Evolutionary conservation across 2,797 vertebrate species (phyloP).

Genomic region (Gymnopithys bicolor): DNA sequence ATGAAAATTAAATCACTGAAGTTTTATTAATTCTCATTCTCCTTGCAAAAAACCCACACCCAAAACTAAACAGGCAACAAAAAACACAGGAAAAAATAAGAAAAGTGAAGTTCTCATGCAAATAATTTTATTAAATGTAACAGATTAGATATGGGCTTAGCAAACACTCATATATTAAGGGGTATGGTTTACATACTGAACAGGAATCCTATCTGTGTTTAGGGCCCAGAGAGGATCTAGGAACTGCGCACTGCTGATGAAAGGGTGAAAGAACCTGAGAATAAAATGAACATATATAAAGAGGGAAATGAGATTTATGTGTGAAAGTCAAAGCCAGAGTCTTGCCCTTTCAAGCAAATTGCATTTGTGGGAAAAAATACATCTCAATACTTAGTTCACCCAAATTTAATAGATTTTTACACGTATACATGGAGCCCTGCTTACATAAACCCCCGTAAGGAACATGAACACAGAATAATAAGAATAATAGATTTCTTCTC

Average conservation of each 20-base stretch:
- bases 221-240: neutral
- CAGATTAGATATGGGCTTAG: neutral
- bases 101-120: neutral
- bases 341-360: neutral
- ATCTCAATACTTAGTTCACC: neutral
- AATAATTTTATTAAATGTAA: neutral
- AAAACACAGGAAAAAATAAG: neutral
- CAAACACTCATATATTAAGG: neutral
- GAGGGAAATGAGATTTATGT: neutral
- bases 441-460: neutral
- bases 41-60: neutral
- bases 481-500: neutral
- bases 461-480: neutral
- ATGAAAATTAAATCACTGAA: neutral
- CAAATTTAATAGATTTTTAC: neutral
- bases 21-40: neutral
- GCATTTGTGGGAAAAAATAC: neutral
- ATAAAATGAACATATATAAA: neutral
- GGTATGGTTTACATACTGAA: neutral
- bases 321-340: neutral
- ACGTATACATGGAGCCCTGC: neutral
- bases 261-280: neutral
- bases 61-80: neutral
- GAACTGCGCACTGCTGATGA: neutral
- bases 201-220: neutral